Conservation (phyloP, 2,797 vertebrate genomes). For the Anomalospiza imberbis region DNA sequence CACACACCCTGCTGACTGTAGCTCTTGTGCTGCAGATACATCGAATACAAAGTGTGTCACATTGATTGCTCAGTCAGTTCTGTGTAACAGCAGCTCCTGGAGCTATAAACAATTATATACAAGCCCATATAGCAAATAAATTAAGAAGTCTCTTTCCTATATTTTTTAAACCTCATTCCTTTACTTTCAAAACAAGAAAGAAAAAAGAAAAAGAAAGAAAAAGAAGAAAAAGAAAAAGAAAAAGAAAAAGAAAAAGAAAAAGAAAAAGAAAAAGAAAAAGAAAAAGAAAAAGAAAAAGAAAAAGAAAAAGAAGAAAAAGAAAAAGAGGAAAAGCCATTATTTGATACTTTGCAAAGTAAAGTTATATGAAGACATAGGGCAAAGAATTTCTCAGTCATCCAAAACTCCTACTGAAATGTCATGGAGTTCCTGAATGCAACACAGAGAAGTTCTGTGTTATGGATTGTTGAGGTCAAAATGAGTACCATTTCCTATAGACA, state of each 20-base stretch:
- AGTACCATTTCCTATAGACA: neutral
- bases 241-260: rapidly evolving
- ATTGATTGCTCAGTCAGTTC: neutral
- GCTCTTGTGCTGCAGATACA: neutral
- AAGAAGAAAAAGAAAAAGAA: rapidly evolving
- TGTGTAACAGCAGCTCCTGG: neutral
- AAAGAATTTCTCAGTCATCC: neutral
- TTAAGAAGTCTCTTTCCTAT: neutral
- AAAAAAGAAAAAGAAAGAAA: too few species aligned
- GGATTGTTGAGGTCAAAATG: neutral
- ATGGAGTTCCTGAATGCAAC: neutral
- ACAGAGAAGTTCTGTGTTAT: neutral
- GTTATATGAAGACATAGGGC: neutral
- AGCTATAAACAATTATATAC: neutral
- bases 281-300: rapidly evolving
- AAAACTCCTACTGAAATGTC: neutral
- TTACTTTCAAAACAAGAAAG: neutral
- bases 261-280: too few species aligned
- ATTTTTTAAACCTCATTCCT: neutral
- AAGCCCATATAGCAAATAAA: neutral
- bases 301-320: neutral
- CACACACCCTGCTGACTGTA: neutral
- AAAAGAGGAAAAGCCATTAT: neutral
- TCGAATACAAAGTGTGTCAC: neutral
- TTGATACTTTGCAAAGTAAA: neutral